Conservation (phyloP, 2,113 vertebrate species). For the Poeciliopsis retropinna region DNA sequence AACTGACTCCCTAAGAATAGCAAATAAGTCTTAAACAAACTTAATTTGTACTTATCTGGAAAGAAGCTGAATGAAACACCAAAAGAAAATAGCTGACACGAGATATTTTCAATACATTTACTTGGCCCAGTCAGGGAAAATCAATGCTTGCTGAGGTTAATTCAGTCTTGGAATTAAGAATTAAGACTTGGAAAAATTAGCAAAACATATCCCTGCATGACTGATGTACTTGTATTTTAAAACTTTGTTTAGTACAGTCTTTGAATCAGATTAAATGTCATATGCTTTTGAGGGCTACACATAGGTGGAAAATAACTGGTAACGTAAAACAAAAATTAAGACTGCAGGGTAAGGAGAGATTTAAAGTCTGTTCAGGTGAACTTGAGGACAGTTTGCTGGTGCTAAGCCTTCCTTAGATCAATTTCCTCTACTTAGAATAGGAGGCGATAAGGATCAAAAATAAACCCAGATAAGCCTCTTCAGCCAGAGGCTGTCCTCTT, state of each 20-base stretch:
- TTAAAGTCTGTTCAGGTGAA: constrained; percentile 19
- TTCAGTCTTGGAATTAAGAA: no score
- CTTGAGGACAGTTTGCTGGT: constrained; percentile 21
- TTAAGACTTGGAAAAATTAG: background rate
- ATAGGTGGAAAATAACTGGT: no score
- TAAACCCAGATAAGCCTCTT: constrained; percentile 49
- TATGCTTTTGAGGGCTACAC: background rate
- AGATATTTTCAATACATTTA: background rate
- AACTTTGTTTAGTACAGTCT: no score
- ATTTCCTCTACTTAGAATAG: constrained; percentile 50
- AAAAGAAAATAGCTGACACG: background rate
- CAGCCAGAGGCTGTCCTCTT: constrained; percentile 29
- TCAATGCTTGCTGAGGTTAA: background rate
- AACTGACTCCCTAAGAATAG: constrained; percentile 44
- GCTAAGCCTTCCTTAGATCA: constrained; percentile 39
- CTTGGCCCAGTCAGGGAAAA: background rate
- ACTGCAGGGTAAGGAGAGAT: background rate
- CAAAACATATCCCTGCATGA: background rate
- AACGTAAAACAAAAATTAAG: background rate
- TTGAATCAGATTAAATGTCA: background rate
- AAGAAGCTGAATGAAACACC: constrained; percentile 5
- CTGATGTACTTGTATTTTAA: no score
- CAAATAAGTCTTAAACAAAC: constrained; percentile 55
- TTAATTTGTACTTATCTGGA: constrained; percentile 18
- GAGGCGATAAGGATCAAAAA: constrained; percentile 50